phyloP scores from a whole-genome alignment of 2,888 invertebrate genomes.

The Altica lythri region DNA sequence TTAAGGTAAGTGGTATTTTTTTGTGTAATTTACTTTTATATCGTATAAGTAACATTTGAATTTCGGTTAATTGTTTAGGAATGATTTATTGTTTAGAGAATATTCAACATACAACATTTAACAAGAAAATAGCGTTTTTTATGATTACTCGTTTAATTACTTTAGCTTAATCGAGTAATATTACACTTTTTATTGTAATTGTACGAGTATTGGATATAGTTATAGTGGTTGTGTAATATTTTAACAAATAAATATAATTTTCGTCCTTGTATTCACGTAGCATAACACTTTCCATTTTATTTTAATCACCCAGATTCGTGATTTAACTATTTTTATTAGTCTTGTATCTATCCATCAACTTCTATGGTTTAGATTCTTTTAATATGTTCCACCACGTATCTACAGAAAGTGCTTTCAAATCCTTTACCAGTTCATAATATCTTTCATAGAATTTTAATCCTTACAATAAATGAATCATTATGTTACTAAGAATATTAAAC shows the following conservation, averaged over 20 bases:
- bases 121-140: no score
- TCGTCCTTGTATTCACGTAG: slow-evolving; percentile 28
- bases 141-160: no score
- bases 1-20: slow-evolving; percentile 30
- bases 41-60: no score
- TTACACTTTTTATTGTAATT: no score
- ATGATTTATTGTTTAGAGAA: no score
- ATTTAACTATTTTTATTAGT: not conserved
- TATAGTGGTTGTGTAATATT: slow-evolving; percentile 20
- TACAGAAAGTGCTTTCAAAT: not conserved
- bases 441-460: slow-evolving; percentile 11
- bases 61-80: no score
- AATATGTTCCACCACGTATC: not conserved
- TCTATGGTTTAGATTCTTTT: no score
- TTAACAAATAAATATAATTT: slow-evolving; percentile 12
- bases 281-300: slow-evolving; percentile 31
- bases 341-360: no score
- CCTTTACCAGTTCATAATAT: not conserved
- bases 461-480: slow-evolving; percentile 6
- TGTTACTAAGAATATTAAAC: slow-evolving; percentile 3
- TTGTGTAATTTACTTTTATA: no score
- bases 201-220: no score
- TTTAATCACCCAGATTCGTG: slow-evolving; percentile 11
- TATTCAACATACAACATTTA: no score
- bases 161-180: no score